Percentiles rank a stretch among this genome's conserved stretches.
phyloP scores from a whole-genome alignment of 2,113 vertebrate genomes.

The Istiophorus platypterus region DNA sequence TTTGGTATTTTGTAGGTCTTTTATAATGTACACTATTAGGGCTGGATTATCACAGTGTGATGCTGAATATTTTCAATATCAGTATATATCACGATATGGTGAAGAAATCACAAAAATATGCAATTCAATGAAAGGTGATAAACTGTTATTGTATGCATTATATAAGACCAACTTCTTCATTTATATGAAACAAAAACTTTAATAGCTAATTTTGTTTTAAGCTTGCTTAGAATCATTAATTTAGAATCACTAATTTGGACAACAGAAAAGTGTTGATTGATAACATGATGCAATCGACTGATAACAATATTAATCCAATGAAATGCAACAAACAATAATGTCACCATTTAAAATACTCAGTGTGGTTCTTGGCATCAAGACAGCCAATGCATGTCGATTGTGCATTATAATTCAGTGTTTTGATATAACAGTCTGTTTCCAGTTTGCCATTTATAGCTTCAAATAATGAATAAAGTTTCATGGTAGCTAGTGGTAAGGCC shows the following conservation, averaged over 20 bases:
- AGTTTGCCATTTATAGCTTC: slow-evolving; percentile 4
- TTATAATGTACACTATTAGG: not conserved
- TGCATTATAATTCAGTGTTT: not conserved
- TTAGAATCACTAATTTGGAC: not conserved
- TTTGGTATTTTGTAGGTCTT: not conserved
- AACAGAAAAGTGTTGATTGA: not conserved
- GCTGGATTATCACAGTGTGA: not conserved
- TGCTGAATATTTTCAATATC: not conserved
- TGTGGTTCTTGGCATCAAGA: not conserved
- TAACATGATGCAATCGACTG: not conserved
- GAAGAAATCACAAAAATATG: not conserved
- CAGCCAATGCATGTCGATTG: not conserved
- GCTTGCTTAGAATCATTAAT: not conserved
- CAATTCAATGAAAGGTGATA: not conserved
- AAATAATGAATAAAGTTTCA: slow-evolving; percentile 38
- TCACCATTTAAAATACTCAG: not conserved
- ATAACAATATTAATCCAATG: not conserved
- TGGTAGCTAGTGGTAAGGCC: not conserved
- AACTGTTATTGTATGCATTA: not conserved
- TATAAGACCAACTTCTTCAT: not conserved
- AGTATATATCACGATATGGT: not conserved
- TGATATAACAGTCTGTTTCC: not conserved
- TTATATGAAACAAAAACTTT: too few species aligned
- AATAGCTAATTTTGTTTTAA: too few species aligned
- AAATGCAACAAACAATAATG: not conserved